Percentiles rank a stretch among this genome's conserved stretches.
These are phyloP conservation scores for Danio jaintianensis DNA, from an alignment of 2,797 vertebrate species.

Conservation along the genomic window DNA sequence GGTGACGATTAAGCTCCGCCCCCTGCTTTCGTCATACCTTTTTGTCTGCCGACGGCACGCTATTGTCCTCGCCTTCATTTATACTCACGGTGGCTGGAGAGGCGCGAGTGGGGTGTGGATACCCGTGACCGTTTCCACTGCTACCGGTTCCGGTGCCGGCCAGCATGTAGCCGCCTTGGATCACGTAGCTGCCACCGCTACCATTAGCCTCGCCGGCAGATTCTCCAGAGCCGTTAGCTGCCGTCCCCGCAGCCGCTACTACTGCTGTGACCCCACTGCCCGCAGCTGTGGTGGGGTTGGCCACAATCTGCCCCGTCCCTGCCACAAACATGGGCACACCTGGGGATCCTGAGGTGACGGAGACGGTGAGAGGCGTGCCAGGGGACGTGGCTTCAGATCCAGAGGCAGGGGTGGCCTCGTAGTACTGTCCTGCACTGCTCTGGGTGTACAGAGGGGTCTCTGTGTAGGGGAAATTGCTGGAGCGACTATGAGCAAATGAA, in stretches of 20 bases:
- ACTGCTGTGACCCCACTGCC: slow-evolving; percentile 78
- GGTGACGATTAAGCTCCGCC: slow-evolving; percentile 34
- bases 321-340: slow-evolving; percentile 92
- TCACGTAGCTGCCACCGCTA: slow-evolving; percentile 86
- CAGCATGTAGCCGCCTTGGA: slow-evolving; percentile 94
- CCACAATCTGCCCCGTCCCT: slow-evolving; percentile 80
- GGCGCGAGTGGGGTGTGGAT: slow-evolving; percentile 90
- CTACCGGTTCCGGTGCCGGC: slow-evolving; percentile 74
- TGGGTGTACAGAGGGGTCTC: slow-evolving; percentile 90
- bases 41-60: slow-evolving; percentile 88
- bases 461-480: slow-evolving; percentile 86
- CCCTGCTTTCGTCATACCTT: slow-evolving; percentile 77
- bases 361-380: slow-evolving; percentile 84
- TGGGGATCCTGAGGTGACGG: slow-evolving; percentile 78
- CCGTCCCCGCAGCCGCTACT: slow-evolving; percentile 79
- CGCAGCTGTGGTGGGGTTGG: slow-evolving; percentile 70
- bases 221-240: slow-evolving; percentile 79
- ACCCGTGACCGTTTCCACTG: slow-evolving; percentile 83
- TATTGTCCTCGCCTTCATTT: slow-evolving; percentile 85
- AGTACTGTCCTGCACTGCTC: slow-evolving; percentile 84
- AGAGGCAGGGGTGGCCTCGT: slow-evolving; percentile 82
- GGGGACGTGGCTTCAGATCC: slow-evolving; percentile 85
- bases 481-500: slow-evolving; percentile 77
- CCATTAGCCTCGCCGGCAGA: slow-evolving; percentile 68
- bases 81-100: slow-evolving; percentile 95